Base-by-base conservation (phyloP, 2,888 invertebrate genomes). In the Caenorhabditis imperialis region DNA sequence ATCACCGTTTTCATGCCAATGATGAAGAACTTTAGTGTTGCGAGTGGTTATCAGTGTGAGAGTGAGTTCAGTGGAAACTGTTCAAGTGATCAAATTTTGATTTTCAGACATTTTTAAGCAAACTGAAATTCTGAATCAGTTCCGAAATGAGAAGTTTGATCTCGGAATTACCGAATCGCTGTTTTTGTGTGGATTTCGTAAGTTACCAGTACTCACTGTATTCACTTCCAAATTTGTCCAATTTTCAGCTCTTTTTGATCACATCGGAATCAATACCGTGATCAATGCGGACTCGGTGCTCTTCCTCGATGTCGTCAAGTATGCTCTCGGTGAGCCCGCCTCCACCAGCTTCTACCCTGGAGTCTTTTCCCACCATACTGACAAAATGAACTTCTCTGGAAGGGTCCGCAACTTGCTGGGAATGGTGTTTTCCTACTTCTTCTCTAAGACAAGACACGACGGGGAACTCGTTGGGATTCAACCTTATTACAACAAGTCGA, bases 91-190 rank as follows among this genome's bases (percentile, higher is more conserved):
- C 5, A 7, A 4, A 22, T 25, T 30, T 1, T n/a, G 10, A 4
- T 10, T 55, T 72, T 45, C 45, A 65, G 72, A 53, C 27, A 12
- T 57, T 25, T 48, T 57, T 16, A 6, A 55, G 38, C 47, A 61
- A 37, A 57, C 50, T 3, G 61, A 67, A 44, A 44, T 67, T 2
- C 16, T 69, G 5, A 42, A 61, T 12, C 10, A 61, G 18, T 37
- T 76, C 5, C 42, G 23, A 33, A 57, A 61, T 10, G 67, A 72
- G 20, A 22, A 76, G 2, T 76, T 65, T 37, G 75, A 76, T 37
- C 18, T 76, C 5, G 72, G 55, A 25, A 76, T 72, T 35, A 44
- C 54, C 8, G 71, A 76, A 45, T 51, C 70, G 10, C 23, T 76
- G 2, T 61, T 53, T 18, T 16, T 67, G 33, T 76, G 75, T 38